Evolutionary conservation across 2,888 invertebrate genomes (phyloP).

Genomic region (Eudemis profundana): DNA sequence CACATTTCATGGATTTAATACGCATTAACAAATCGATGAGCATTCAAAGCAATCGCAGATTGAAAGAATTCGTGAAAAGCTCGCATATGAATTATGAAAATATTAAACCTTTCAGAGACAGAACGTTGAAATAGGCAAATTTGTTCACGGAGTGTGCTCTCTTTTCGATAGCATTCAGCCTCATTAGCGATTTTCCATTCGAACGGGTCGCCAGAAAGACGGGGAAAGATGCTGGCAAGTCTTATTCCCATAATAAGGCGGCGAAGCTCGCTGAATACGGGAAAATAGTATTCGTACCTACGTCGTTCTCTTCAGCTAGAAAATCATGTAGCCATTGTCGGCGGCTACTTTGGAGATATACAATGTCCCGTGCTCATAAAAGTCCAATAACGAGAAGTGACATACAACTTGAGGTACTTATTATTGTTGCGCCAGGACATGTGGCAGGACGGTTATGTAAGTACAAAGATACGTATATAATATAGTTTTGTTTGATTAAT

Average conservation of each 20-base stretch:
- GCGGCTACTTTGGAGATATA: slow-evolving; percentile 27
- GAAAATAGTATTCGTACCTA: slow-evolving; percentile 50
- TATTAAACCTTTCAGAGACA: slow-evolving; percentile 47
- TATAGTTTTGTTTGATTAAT: too few relatives aligned
- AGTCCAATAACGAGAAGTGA: slow-evolving; percentile 16
- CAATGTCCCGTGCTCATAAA: neutral
- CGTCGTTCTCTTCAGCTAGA: slow-evolving; percentile 58
- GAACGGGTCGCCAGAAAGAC: slow-evolving; percentile 60
- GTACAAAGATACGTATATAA: too few relatives aligned
- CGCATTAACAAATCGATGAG: too few relatives aligned
- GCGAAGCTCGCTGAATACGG: slow-evolving; percentile 53
- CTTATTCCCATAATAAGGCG: slow-evolving; percentile 59
- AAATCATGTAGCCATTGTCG: slow-evolving; percentile 55
- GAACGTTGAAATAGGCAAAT: slow-evolving; percentile 60
- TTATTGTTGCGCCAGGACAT: too few relatives aligned
- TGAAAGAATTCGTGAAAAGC: neutral
- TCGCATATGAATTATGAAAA: slow-evolving; percentile 16
- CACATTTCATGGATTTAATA: too few relatives aligned
- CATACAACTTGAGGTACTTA: neutral
- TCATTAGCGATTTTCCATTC: slow-evolving; percentile 78
- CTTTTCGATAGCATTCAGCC: slow-evolving; percentile 67
- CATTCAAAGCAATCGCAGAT: slow-evolving; percentile 4
- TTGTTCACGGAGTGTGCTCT: slow-evolving; percentile 58
- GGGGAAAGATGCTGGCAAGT: slow-evolving; percentile 58
- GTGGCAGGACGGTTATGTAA: too few relatives aligned